Conservation (phyloP, 2,113 vertebrate species). For the Gnathonemus echidnorhynchus region DNA sequence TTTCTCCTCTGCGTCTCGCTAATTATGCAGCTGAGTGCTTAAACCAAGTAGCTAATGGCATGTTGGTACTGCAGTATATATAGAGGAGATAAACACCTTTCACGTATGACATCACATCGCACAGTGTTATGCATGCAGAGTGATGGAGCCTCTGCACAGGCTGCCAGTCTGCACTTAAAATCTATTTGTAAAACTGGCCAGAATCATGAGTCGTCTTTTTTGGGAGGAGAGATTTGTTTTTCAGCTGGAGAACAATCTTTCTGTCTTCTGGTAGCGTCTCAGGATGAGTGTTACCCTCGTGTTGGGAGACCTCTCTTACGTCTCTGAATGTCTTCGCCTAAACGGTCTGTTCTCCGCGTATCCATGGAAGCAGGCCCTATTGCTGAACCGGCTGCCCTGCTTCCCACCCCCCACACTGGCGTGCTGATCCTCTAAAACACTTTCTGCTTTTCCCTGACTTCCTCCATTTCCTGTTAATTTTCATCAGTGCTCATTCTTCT, state of each 20-base stretch:
- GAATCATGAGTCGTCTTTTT: neutral
- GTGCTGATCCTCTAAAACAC: slow-evolving; percentile 10
- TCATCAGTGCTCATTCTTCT: slow-evolving; percentile 19
- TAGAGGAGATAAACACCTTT: neutral
- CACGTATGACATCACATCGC: neutral
- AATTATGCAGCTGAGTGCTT: neutral
- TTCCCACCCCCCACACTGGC: neutral
- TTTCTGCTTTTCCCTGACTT: neutral
- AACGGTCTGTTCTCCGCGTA: neutral
- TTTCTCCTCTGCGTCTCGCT: neutral
- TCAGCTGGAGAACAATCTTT: neutral
- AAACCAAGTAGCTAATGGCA: neutral
- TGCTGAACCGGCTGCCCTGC: neutral
- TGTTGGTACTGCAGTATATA: neutral
- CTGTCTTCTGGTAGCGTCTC: neutral
- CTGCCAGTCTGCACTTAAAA: neutral
- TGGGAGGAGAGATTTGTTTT: neutral
- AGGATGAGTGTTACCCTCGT: neutral
- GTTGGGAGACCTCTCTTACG: neutral
- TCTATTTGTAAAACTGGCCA: neutral
- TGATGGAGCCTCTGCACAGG: neutral
- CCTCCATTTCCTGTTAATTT: slow-evolving; percentile 23
- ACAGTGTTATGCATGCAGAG: neutral
- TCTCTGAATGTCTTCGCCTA: neutral
- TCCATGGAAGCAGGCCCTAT: neutral